Base-by-base conservation (phyloP, 1,140 invertebrate genomes). In the Phocides pigmalion region DNA sequence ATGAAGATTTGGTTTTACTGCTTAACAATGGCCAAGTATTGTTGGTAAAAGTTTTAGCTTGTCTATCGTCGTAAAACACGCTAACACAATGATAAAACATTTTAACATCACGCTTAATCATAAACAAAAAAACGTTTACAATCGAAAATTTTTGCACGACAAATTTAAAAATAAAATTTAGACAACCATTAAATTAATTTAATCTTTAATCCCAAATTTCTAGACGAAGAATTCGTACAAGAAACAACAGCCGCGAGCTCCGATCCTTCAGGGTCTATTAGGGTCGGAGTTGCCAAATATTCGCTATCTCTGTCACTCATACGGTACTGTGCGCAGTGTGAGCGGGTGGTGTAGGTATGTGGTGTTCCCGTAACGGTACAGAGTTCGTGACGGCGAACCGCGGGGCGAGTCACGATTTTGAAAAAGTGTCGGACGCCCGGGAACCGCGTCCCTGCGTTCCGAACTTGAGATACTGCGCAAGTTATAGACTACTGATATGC, bases 391-490 rank as follows among this genome's bases (percentile, higher is more conserved):
- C 79, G 74, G 62, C 68, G 76, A 68, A 71, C 72, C 72, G 68
- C 73, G 77, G 81, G 74, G 68, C 81, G 69, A 79, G 86, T 90
- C 86, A 90, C 86, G 86, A 89, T 87, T 87, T 89, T 87, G 82
- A 87, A 90, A 87, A 90, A 90, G 86, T 89, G 84, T 87, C 72
- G 81, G 81, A 74, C 76, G 67, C 73, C 64, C 71, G 68, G 66
- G 70, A 66, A 72, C 59, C 41, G 66, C 64, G 74, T 76, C 72
- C 78, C 75, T 66, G 76, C 84, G 81, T 83, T 80, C 79, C 77
- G 74, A 68, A 69, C 42, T 68, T 70, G 35, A 44, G 14, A 68
- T 35, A 39, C 71, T 79, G 77, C 32, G 44, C 56, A 71, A 79
- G 69, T 62, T 47, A 77, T 59, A 44, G 28, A 44, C 37, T 37